These are phyloP conservation scores for Crocuta crocuta DNA, from an alignment of 2,113 vertebrate genomes.

Conservation along the genomic window DNA sequence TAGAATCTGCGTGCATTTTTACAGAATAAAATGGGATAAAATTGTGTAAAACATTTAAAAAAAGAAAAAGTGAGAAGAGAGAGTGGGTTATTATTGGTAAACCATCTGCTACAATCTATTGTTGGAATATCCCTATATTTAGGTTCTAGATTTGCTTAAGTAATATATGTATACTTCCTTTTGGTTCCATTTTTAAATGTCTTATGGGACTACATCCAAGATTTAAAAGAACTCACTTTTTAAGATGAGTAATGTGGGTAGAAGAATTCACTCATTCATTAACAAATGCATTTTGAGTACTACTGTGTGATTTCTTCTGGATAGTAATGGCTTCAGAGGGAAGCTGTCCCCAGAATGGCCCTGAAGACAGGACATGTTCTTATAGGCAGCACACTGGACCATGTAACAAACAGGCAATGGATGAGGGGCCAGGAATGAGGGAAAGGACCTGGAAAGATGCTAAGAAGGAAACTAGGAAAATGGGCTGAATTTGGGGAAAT, in stretches of 20 bases:
- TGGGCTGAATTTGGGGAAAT: not conserved
- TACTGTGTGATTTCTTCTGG: not conserved
- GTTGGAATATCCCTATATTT: conserved; percentile 55
- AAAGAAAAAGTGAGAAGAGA: conserved; percentile 33
- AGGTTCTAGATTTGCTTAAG: conserved; percentile 44
- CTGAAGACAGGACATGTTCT: not conserved
- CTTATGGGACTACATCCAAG: not conserved
- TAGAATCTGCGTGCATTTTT: not conserved
- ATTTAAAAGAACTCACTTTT: not conserved
- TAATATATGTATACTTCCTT: conserved; percentile 48
- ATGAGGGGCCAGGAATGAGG: not conserved
- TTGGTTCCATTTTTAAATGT: conserved; percentile 14
- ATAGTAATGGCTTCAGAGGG: not conserved
- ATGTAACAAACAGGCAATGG: not conserved
- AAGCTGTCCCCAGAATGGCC: not conserved
- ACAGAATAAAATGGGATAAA: not conserved
- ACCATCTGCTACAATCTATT: conserved; percentile 55
- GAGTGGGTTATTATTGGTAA: conserved; percentile 57
- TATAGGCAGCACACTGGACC: not conserved
- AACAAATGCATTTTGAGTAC: not conserved
- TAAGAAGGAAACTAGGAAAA: not conserved
- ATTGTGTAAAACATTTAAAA: not conserved
- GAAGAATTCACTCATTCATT: conserved; percentile 50
- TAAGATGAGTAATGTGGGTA: not conserved
- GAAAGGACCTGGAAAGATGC: not conserved